Conservation (phyloP, 30 jellyfish, hydroid and myxozoan genomes). For the Turritopsis rubra region DNA sequence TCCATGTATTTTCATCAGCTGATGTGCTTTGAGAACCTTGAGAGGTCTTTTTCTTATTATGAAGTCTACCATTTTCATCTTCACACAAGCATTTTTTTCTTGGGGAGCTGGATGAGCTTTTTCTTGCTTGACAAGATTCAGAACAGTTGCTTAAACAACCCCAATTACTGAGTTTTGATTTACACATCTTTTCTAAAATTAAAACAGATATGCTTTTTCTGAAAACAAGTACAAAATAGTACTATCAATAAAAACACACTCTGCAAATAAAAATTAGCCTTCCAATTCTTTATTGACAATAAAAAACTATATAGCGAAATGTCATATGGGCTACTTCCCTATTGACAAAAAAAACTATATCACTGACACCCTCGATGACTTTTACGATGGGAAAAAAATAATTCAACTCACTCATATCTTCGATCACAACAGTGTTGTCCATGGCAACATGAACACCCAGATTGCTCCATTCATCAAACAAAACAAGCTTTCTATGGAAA, state of each 20-base stretch:
- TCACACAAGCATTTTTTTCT: neutral
- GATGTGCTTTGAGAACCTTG: slow-evolving; percentile 1
- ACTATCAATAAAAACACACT: no score
- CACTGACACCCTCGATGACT: no score
- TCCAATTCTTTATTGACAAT: no score
- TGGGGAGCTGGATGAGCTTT: neutral
- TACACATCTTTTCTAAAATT: slow-evolving; percentile 72
- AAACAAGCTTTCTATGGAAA: slow-evolving; percentile 56
- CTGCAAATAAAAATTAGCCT: no score
- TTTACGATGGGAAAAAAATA: no score
- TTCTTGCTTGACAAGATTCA: neutral
- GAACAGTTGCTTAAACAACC: slow-evolving; percentile 95
- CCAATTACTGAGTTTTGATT: slow-evolving; percentile 78
- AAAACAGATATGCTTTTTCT: no score
- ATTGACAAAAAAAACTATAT: neutral
- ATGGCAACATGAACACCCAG: slow-evolving; percentile 91
- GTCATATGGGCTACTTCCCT: no score
- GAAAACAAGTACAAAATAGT: no score
- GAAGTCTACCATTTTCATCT: neutral
- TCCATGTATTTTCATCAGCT: slow-evolving; percentile 33
- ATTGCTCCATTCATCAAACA: slow-evolving; percentile 89
- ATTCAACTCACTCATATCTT: slow-evolving; percentile 72
- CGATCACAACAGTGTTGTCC: slow-evolving; percentile 96
- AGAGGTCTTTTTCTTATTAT: neutral
- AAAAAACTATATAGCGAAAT: no score